These are phyloP conservation scores for Microcebus lehilahytsara DNA, from an alignment of 2,113 vertebrate species.

Conservation along the genomic window DNA sequence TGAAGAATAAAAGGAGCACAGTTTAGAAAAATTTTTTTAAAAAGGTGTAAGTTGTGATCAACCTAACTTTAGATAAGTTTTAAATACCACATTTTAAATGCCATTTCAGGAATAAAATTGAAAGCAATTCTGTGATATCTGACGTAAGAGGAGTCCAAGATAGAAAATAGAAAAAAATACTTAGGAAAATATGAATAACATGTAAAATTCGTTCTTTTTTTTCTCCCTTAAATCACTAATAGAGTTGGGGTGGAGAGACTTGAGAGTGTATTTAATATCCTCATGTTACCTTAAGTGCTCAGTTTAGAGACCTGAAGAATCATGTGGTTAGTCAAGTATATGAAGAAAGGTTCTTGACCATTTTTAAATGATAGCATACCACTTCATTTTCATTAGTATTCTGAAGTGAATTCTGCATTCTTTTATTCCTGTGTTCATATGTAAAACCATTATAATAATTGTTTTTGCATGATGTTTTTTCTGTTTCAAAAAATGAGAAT, in stretches of 20 bases:
- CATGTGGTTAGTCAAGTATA: not conserved
- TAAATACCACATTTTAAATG: not conserved
- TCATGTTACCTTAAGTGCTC: not conserved
- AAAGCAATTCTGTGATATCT: constrained; percentile 41
- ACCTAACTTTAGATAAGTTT: constrained; percentile 52
- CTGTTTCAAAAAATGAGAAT: constrained; percentile 9
- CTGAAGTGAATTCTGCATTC: not conserved
- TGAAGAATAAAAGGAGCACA: constrained; percentile 27
- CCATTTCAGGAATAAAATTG: not conserved
- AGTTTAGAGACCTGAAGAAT: not conserved
- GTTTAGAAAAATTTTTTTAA: not conserved
- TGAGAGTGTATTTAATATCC: not conserved
- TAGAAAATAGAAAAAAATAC: not conserved
- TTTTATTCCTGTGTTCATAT: not conserved
- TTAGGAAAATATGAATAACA: constrained; percentile 18
- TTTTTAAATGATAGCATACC: not conserved
- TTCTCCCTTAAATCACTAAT: not conserved
- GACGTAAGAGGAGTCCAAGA: not conserved
- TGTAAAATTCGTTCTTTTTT: not conserved
- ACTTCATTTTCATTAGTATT: not conserved
- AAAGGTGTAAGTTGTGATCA: constrained; percentile 11
- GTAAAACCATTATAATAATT: not conserved
- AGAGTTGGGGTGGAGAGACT: not conserved
- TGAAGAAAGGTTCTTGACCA: not conserved
- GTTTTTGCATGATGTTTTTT: not conserved